Evolutionary conservation across 2,113 vertebrate genomes (phyloP).

Genomic region (Xenopus laevis): DNA sequence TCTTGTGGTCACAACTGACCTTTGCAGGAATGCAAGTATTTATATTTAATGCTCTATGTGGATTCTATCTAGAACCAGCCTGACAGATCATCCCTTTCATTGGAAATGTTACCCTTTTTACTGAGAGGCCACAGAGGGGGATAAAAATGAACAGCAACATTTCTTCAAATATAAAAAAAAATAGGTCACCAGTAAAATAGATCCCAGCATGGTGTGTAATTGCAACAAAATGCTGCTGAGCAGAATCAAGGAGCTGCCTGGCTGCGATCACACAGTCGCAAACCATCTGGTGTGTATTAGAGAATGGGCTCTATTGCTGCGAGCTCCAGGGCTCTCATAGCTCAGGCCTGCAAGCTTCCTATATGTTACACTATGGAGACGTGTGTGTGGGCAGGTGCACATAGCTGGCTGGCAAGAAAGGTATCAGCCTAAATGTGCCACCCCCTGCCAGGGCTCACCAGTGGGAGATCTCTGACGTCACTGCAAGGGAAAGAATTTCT

Average conservation of each 20-base stretch:
- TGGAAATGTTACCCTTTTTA: slow-evolving; percentile 32
- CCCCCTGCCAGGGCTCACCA: slow-evolving; percentile 48
- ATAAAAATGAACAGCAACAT: slow-evolving; percentile 47
- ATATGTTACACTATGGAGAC: slow-evolving; percentile 60
- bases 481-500: slow-evolving; percentile 52
- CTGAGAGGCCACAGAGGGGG: slow-evolving; percentile 40
- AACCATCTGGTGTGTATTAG: slow-evolving; percentile 86
- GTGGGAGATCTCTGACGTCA: slow-evolving; percentile 68
- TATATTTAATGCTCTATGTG: slow-evolving; percentile 5
- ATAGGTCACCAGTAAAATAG: slow-evolving; percentile 69
- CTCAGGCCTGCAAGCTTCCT: slow-evolving; percentile 62
- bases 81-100: slow-evolving; percentile 17
- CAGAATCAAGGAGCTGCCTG: slow-evolving; percentile 69
- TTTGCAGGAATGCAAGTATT: slow-evolving; percentile 24
- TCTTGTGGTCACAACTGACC: slow-evolving; percentile 3
- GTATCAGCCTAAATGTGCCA: slow-evolving; percentile 30
- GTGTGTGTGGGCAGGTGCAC: neutral
- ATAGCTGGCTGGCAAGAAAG: slow-evolving; percentile 29
- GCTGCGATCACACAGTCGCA: slow-evolving; percentile 67
- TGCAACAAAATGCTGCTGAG: slow-evolving; percentile 76
- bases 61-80: neutral
- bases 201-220: slow-evolving; percentile 72
- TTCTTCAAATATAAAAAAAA: slow-evolving; percentile 59
- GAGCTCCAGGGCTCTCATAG: slow-evolving; percentile 67
- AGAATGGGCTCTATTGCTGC: slow-evolving; percentile 71